Evolutionary conservation across 2,888 invertebrate species (phyloP).

Genomic region (Synergus laeviventris): DNA sequence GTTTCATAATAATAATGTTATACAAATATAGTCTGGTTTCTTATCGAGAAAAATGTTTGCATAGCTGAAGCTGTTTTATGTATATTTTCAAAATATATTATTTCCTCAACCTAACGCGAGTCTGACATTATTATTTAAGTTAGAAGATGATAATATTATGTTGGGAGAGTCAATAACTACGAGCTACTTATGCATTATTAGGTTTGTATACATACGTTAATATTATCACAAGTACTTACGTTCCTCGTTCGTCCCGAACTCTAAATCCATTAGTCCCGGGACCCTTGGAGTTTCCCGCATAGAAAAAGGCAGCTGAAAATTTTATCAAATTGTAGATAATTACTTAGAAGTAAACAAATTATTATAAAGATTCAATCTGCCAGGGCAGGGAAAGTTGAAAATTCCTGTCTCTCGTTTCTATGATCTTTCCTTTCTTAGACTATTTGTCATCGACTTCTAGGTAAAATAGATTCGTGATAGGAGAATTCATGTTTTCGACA

Average conservation of each 20-base stretch:
- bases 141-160: not conserved
- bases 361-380: conserved; percentile 1
- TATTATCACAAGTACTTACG: conserved; percentile 73
- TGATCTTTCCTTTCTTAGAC: not conserved
- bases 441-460: not conserved
- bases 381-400: conserved; percentile 14
- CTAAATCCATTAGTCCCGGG: conserved; percentile 84
- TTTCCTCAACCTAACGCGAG: not conserved
- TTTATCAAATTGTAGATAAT: not conserved
- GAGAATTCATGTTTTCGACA: not conserved
- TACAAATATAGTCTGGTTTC: no score
- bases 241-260: conserved; percentile 89
- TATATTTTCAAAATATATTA: no score
- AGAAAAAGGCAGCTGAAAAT: conserved; percentile 91
- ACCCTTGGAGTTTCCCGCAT: conserved; percentile 85
- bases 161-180: conserved; percentile 5
- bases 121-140: not conserved
- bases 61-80: no score
- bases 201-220: conserved; percentile 40
- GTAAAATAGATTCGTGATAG: not conserved
- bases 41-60: no score
- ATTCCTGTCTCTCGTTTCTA: not conserved
- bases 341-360: no score
- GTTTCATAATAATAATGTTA: no score
- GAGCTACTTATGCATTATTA: conserved; percentile 30